A percentile compares a stretch with the other conserved stretches of the same genome.
Evolutionary conservation across 2,888 invertebrate species (phyloP).

Genomic region (Tolmerus cingulatus): DNA sequence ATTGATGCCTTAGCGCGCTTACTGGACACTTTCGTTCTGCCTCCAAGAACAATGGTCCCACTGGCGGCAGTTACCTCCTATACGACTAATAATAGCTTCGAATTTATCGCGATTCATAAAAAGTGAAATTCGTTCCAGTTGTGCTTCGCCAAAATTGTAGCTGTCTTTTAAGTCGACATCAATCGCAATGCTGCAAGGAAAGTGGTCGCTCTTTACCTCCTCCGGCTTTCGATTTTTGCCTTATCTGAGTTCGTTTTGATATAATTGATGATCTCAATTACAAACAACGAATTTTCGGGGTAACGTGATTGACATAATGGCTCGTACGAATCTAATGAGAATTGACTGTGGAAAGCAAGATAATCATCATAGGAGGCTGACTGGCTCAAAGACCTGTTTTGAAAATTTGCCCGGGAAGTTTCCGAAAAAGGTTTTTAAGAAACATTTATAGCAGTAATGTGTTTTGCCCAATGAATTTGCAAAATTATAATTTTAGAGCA

Average conservation of each 20-base stretch:
- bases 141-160: background rate
- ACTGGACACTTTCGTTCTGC: background rate
- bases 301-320: slow-evolving; percentile 1
- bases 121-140: background rate
- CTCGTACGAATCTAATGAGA: background rate
- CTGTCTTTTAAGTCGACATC: background rate
- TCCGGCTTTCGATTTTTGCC: slow-evolving; percentile 1
- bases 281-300: background rate
- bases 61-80: background rate
- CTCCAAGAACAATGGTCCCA: background rate
- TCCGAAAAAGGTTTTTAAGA: background rate
- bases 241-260: slow-evolving; percentile 18
- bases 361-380: background rate
- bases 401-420: background rate
- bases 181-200: background rate
- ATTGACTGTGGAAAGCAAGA: background rate
- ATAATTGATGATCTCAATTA: slow-evolving; percentile 25
- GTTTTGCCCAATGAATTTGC: background rate
- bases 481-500: background rate
- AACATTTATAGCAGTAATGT: background rate
- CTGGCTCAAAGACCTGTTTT: background rate
- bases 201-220: background rate
- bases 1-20: background rate
- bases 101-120: background rate
- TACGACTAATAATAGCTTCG: background rate